Base-by-base conservation (phyloP, 2,113 vertebrate species). In the Tetrax tetrax region DNA sequence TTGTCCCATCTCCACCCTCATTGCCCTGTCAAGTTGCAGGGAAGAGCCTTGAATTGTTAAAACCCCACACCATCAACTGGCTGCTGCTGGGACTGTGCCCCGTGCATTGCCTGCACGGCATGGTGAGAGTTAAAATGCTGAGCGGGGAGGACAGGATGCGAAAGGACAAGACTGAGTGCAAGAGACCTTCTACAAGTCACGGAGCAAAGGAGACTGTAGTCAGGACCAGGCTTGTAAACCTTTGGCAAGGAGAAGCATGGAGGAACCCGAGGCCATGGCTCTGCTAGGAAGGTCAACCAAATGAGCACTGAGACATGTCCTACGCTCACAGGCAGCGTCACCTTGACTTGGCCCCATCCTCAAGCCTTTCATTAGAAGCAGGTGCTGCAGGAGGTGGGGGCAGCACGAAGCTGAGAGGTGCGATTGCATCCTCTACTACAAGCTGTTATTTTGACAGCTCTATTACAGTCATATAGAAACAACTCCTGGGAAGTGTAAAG, bases 381-480 rank as follows among this genome's bases (percentile, higher is more conserved):
- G 76, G 71, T 86, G 75, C 64, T 85, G 47, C 56, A 66, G 83
- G 57, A 87, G 83, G 76, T 29, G 35, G 54, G 38, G 64, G 51
- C 56, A 87, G 83, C 79, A 3, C 2, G 3, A 53, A 77, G 35
- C 33, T 0, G 12, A 56, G 89, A 96, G 72, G 89, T 96, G 91
- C 0, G 1, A 93, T 69, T 21, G 4, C 89, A 76, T 79, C 81
- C 78, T 68, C 77, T 50, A 76, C 60, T 7, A 5, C 94, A 96
- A 92, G 93, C 95, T 96, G 96, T 92, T 96, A 92, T 95, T 96
- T 95, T 95, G 95, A 96, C 96, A 96, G 95, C 95, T 97, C 90
- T 96, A 96, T 96, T 96, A 96, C 61, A 93, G 77, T 69, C 80
- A 33, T 70, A 84, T 24, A 92, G 89, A 95, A 95, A 91, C 91